Evolutionary conservation across 2,113 vertebrate genomes (phyloP), one percentile per base, ranked within the genome.

Genomic region (Albula goreensis): DNA sequence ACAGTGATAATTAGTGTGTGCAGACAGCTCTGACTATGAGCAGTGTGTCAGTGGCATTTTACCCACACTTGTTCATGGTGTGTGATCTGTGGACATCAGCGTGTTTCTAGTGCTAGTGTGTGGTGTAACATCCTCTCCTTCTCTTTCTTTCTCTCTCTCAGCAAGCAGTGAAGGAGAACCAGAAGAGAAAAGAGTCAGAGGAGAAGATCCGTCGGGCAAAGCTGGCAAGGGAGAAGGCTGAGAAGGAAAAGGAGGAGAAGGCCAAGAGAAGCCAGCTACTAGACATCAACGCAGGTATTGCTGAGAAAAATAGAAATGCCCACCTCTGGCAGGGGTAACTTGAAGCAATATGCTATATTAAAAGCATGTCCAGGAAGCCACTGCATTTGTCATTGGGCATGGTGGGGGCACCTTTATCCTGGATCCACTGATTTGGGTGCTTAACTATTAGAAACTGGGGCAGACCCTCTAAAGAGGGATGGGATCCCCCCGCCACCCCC

Each of bases 111-210:
- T 70, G 19, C 4, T 1, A 9, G 5, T 74, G n/a, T 19, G 70
- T n/a, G 70, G 10, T 74, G 22, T 22, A n/a, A 70, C 63, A n/a
- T 10, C 10, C 70, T 3, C n/a, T 13, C n/a, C 22, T 22, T 1
- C 70, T 31, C 22, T 66, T 41, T 5, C 60, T 22, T 19, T 66
- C 8, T 87, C 19, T 79, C 13, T 5, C 31, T 17, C 93, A 98
- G 97, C 96, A 96, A 97, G 95, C 96, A 0, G 94, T 96, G 78
- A 93, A 88, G 89, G 97, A 96, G 85, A 96, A 96, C 88, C 95
- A 96, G 89, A 97, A 97, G 88, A 92, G 91, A 41, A 96, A 90
- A 74, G 97, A 97, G 91, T 91, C 94, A 1, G 97, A 96, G 85
- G 97, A 98, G 88, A 98, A 95, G 89, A 95, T 96, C 88, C 90